Percentiles rank a stretch among this genome's conserved stretches.
Evolutionary conservation across 2,113 vertebrate genomes (phyloP).

Genomic region (Isurus oxyrinchus): DNA sequence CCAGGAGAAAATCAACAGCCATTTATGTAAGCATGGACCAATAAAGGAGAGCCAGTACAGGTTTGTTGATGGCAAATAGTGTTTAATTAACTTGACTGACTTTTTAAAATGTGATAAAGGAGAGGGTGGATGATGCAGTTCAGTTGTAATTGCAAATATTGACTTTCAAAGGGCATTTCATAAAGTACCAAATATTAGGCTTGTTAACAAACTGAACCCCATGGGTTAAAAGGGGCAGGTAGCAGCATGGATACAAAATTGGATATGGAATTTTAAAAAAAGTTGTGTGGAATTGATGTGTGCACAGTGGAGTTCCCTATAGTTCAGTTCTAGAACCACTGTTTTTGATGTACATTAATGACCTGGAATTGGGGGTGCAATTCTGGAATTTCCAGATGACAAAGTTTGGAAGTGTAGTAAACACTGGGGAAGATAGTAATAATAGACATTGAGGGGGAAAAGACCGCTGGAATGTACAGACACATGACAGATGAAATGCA

Average conservation of each 20-base stretch:
- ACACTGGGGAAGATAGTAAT: too few species aligned
- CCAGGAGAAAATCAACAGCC: neutral
- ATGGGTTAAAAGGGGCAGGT: neutral
- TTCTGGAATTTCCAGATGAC: too few species aligned
- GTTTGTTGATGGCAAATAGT: too few species aligned
- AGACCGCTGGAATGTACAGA: too few species aligned
- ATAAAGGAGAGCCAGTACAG: neutral
- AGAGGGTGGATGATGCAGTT: neutral
- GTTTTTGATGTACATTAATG: neutral
- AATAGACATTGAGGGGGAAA: too few species aligned
- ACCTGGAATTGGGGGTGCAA: too few species aligned
- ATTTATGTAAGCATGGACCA: neutral
- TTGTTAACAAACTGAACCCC: neutral
- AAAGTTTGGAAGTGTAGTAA: too few species aligned
- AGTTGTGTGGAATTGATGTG: neutral
- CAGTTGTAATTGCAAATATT: neutral
- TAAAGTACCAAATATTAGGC: neutral
- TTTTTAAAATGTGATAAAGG: neutral
- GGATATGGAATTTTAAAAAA: neutral
- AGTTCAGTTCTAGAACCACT: neutral
- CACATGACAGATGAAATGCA: too few species aligned
- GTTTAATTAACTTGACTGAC: neutral
- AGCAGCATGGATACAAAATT: neutral
- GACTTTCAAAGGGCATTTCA: neutral
- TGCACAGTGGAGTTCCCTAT: neutral